Conservation (phyloP, 2,797 vertebrate genomes). For the Neosalanx taihuensis region DNA sequence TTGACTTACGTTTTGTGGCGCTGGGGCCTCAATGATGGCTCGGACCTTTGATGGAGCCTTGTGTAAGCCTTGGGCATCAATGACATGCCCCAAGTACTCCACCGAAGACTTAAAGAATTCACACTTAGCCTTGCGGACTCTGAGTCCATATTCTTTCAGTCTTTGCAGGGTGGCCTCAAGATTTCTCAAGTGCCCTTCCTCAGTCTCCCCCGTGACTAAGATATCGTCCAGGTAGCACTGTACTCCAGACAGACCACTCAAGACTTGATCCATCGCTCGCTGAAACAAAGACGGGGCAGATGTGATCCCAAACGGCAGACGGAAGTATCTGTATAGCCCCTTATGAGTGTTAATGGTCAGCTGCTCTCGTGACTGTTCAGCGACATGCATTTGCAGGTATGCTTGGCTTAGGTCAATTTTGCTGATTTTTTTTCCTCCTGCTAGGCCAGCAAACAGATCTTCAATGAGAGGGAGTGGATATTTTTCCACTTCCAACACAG, state of each 20-base stretch:
- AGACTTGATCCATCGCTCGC: too few relatives aligned
- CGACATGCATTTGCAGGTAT: too few relatives aligned
- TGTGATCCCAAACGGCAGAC: too few relatives aligned
- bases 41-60: background rate
- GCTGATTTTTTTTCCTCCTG: background rate
- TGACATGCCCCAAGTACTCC: constrained; percentile 4
- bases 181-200: constrained; percentile 7
- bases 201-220: background rate
- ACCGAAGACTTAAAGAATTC: background rate
- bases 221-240: constrained; percentile 28
- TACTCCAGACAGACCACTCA: background rate
- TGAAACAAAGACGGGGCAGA: too few relatives aligned
- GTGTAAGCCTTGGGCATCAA: constrained; percentile 5
- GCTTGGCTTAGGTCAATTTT: background rate
- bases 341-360: too few relatives aligned
- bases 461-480: background rate
- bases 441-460: background rate
- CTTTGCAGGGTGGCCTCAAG: constrained; percentile 10
- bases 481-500: too few relatives aligned
- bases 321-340: too few relatives aligned
- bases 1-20: constrained; percentile 4
- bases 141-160: constrained; percentile 6
- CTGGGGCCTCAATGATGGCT: background rate
- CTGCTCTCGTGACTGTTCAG: too few relatives aligned
- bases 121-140: background rate